Base-by-base conservation (phyloP, 1,140 invertebrate species). In the Aleiodes sp. region DNA sequence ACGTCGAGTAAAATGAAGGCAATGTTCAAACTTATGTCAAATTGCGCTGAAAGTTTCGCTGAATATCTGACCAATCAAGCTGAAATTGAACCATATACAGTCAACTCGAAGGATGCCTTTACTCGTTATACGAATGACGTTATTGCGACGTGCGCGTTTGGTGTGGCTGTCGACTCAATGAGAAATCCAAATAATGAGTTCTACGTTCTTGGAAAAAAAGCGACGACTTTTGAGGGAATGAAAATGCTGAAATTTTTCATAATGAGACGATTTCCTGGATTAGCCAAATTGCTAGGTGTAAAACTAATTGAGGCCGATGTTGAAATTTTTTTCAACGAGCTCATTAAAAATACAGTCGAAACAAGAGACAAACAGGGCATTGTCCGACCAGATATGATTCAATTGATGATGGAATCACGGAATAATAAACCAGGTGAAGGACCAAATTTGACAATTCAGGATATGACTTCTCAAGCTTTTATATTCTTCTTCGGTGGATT, bases 61-160 rank as follows among this genome's bases (percentile, higher is more conserved):
- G 39, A 77, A 12, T 73, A 81, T 70, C 80, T 80, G 35, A 16
- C 70, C 1, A 72, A 80, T 24, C 70, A 79, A 67, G 56, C 76
- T 1, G 57, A 73, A 14, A 63, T 71, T 8, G 73, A 72, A 0
- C 28, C 73, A 1, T 24, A n/a, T n/a, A 14, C 37, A 28, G 65
- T 76, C 7, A 72, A 75, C 1, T 33, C 82, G 3, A 82, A 81
- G 59, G 81, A 86, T 56, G 66, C 68, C 1, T 76, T 78, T 37
- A 76, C 74, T 0, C 77, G 81, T 70, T 82, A 81, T 46, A 77
- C 84, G 0, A 84, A 80, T 66, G 86, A 86, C 61, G 80, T 85
- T 0, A 86, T 87, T 60, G 83, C 81, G 1, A 78, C 74, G 0
- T 46, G 76, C 10, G 80, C 83, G 10, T 86, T 85, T 76, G 85